Evolutionary conservation across 2,888 invertebrate genomes (phyloP), one percentile per base, ranked within the genome.

Genomic region (Stramonita haemastoma): DNA sequence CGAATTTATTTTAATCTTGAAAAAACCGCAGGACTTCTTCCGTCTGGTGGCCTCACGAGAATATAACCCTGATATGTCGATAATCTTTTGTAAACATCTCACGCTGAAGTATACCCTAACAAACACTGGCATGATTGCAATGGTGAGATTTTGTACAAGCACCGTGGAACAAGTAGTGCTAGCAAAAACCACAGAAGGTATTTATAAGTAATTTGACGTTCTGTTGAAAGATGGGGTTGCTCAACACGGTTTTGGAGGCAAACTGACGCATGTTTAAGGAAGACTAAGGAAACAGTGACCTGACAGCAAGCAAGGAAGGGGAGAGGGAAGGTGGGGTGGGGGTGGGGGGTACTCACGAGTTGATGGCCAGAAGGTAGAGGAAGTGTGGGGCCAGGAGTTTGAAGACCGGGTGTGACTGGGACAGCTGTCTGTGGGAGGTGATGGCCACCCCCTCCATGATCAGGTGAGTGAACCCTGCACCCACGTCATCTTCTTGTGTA

Each of bases 341-440:
- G n/a, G n/a, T n/a, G n/a, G n/a, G n/a, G n/a, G n/a, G 36, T 73
- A 90, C 91, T 90, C 29, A 96, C 96, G 95, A 93, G 91, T 96
- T 96, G 87, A 96, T 96, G 34, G 96, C 96, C 0, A 96, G 93
- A 6, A 96, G 95, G 92, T 95, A 96, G 60, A 96, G 95, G 91
- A 96, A 96, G 92, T 96, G 96, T 5, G 96, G 96, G 5, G 96
- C 96, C 88, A 96, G 93, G 4, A 96, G 95, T 92, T 96, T 96
- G 94, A 95, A 96, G 84, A 96, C 91, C 0, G 96, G 96, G 93
- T 96, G 96, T 34, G 96, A 96, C 32, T 95, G 95, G 26, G 96
- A 96, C 22, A 96, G 92, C 89, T 96, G 95, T 57, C 96, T 92
- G 91, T 96, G 96, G 5, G 96, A 95, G 60, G 95, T 94, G 19